Conservation (phyloP, 2,888 invertebrate genomes). For the Hypselothyrea guttata region DNA sequence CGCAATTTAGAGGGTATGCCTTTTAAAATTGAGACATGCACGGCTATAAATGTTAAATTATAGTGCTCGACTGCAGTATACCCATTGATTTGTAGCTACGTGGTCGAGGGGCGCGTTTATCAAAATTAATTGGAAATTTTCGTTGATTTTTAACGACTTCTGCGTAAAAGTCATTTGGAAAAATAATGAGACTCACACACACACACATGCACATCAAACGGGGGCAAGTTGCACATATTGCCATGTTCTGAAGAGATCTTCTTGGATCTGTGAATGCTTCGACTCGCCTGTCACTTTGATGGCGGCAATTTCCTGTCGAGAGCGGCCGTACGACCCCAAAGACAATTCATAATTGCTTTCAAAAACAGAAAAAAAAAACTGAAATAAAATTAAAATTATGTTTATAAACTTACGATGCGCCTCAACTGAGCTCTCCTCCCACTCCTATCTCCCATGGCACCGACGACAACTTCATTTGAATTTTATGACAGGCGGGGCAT, state of each 20-base stretch:
- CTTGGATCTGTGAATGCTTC: neutral
- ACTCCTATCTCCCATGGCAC: slow-evolving; percentile 1
- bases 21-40: too few relatives aligned
- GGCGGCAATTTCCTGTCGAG: slow-evolving; percentile 72
- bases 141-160: slow-evolving; percentile 74
- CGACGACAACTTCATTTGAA: slow-evolving; percentile 68
- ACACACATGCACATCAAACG: slow-evolving; percentile 43
- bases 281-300: slow-evolving; percentile 57
- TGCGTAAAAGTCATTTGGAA: slow-evolving; percentile 69
- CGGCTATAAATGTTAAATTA: slow-evolving; percentile 6
- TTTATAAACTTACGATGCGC: slow-evolving; percentile 49
- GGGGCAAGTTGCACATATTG: slow-evolving; percentile 59
- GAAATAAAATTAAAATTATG: slow-evolving; percentile 35
- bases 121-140: slow-evolving; percentile 75
- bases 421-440: slow-evolving; percentile 1
- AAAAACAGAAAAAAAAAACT: too few relatives aligned
- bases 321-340: slow-evolving; percentile 43
- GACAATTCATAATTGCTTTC: slow-evolving; percentile 70
- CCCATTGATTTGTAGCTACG: neutral
- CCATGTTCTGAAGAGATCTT: slow-evolving; percentile 35
- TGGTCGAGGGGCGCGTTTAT: slow-evolving; percentile 58
- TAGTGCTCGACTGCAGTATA: slow-evolving; percentile 5
- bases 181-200: slow-evolving; percentile 25
- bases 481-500: slow-evolving; percentile 61
- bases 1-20: too few relatives aligned